Evolutionary conservation across 2,888 invertebrate genomes (phyloP).

Genomic region (Mantis religiosa): DNA sequence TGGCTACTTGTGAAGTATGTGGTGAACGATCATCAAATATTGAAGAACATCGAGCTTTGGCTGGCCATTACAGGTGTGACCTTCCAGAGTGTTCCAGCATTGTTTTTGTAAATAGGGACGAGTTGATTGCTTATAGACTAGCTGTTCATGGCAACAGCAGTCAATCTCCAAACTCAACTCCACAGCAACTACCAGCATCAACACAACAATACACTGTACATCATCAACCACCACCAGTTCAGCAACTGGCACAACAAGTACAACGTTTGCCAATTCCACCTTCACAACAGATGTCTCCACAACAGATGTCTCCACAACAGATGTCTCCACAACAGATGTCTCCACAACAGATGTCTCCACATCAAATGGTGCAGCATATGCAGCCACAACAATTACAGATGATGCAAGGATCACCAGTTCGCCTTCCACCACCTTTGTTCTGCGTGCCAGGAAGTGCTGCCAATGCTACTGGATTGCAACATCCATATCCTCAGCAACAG

Average conservation of each 20-base stretch:
- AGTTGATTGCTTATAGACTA: slow-evolving; percentile 33
- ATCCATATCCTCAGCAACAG: not conserved
- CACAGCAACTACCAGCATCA: not conserved
- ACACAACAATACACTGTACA: slow-evolving; percentile 1
- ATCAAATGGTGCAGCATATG: slow-evolving; percentile 43
- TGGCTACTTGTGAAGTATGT: slow-evolving; percentile 57
- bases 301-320: no score
- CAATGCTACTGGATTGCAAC: slow-evolving; percentile 30
- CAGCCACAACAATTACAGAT: slow-evolving; percentile 43
- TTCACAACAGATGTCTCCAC: not conserved
- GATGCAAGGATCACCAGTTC: slow-evolving; percentile 40
- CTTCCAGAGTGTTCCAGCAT: slow-evolving; percentile 42
- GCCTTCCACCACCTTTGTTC: slow-evolving; percentile 44
- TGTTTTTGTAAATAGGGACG: slow-evolving; percentile 36
- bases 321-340: no score
- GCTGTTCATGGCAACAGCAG: slow-evolving; percentile 28
- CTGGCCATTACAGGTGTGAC: slow-evolving; percentile 54
- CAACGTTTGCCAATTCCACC: slow-evolving; percentile 25
- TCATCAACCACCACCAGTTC: slow-evolving; percentile 42
- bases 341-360: no score
- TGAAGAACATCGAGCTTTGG: slow-evolving; percentile 39
- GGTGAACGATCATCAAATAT: slow-evolving; percentile 44
- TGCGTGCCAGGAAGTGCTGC: slow-evolving; percentile 43
- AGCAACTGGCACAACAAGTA: slow-evolving; percentile 48
- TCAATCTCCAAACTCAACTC: not conserved